Conservation (phyloP, 2,888 invertebrate genomes). For the Drosophila macrospina region DNA sequence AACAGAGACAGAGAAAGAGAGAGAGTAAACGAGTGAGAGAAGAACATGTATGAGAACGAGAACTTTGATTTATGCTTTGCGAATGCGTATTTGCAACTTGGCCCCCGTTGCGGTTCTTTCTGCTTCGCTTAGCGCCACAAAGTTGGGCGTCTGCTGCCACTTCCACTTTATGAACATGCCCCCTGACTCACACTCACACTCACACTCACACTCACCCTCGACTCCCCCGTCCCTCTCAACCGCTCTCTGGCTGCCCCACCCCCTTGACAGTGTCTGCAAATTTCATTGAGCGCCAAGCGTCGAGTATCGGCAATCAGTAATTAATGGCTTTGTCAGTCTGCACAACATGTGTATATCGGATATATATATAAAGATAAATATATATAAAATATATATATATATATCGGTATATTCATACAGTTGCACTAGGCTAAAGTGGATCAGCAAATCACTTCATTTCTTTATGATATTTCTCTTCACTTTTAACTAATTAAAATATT, state of each 20-base stretch:
- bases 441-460: not conserved
- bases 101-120: constrained; percentile 40
- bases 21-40: not conserved
- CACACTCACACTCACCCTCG: not conserved
- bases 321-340: constrained; percentile 75
- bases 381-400: not conserved
- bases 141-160: constrained; percentile 53
- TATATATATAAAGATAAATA: constrained; percentile 16
- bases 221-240: not conserved
- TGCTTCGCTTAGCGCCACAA: constrained; percentile 74
- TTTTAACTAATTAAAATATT: no score
- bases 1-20: not conserved
- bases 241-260: not conserved
- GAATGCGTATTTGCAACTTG: constrained; percentile 22
- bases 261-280: constrained; percentile 37
- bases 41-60: not conserved
- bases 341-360: constrained; percentile 48
- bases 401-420: constrained; percentile 18
- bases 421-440: not conserved
- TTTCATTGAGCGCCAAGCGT: constrained; percentile 66
- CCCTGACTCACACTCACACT: constrained; percentile 17
- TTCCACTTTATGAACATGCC: constrained; percentile 33
- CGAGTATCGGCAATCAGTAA: constrained; percentile 77
- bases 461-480: no score
- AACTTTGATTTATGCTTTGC: constrained; percentile 45